These are phyloP conservation scores for Axis porcinus DNA, from an alignment of 2,113 vertebrate genomes.

Conservation along the genomic window DNA sequence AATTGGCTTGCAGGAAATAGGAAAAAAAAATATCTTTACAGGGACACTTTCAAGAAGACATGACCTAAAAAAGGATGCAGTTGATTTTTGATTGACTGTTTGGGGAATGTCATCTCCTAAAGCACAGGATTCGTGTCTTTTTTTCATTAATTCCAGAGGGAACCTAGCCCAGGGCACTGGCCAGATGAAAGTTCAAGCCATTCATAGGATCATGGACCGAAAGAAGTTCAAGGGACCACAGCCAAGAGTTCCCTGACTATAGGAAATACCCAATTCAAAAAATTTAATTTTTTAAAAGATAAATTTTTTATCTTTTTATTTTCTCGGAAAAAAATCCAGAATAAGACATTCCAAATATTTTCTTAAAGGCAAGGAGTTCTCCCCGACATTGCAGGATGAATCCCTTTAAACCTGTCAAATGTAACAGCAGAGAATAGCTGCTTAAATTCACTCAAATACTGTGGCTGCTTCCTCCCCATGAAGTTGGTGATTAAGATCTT, in stretches of 20 bases:
- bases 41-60: conserved; percentile 37
- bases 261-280: conserved; percentile 11
- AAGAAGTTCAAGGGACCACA: neutral
- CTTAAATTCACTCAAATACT: neutral
- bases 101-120: conserved; percentile 31
- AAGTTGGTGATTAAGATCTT: conserved; percentile 42
- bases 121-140: neutral
- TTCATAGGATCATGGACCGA: neutral
- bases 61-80: conserved; percentile 4
- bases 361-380: conserved; percentile 23
- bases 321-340: neutral
- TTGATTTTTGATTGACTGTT: conserved; percentile 45
- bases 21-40: conserved; percentile 26
- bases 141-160: conserved; percentile 35
- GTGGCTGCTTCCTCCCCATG: neutral
- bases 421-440: neutral
- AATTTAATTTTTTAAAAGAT: neutral
- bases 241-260: neutral
- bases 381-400: neutral
- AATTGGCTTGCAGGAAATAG: conserved; percentile 50
- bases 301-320: neutral
- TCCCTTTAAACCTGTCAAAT: conserved; percentile 7
- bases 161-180: neutral
- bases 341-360: conserved; percentile 7
- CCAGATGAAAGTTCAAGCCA: conserved; percentile 23